These are phyloP conservation scores for Pedionomus torquatus DNA, from an alignment of 2,113 vertebrate genomes.

Conservation along the genomic window DNA sequence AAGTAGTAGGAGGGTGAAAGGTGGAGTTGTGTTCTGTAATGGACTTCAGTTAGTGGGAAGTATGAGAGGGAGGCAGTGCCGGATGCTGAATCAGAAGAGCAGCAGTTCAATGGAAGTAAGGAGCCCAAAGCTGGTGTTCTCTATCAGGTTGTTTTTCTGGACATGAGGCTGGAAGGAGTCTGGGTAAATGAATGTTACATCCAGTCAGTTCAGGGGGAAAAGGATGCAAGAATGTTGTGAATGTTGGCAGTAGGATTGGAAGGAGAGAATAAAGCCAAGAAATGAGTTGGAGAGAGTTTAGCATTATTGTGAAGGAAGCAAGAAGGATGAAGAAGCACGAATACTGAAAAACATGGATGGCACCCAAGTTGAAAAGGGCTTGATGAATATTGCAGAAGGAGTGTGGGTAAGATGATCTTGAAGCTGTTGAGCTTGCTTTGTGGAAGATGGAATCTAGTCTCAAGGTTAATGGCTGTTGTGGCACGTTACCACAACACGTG, in stretches of 20 bases:
- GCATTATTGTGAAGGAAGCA: background rate
- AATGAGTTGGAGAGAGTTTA: background rate
- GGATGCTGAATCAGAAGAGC: slow-evolving; percentile 2
- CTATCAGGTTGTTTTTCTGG: background rate
- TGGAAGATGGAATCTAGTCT: background rate
- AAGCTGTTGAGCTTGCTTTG: slow-evolving; percentile 3
- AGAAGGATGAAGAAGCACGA: slow-evolving; percentile 21
- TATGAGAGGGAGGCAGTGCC: background rate
- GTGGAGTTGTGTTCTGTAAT: slow-evolving; percentile 12
- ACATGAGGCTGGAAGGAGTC: background rate
- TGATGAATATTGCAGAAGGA: slow-evolving; percentile 35
- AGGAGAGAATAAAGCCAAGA: background rate
- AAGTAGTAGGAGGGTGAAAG: slow-evolving; percentile 21
- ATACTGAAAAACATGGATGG: slow-evolving; percentile 28
- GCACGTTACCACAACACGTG: background rate
- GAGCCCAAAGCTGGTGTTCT: background rate
- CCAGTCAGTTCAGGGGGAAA: background rate
- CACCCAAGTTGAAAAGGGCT: slow-evolving; percentile 27
- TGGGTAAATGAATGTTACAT: background rate
- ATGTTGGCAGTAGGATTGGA: background rate
- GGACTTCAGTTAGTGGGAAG: background rate
- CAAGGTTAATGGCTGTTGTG: slow-evolving; percentile 42
- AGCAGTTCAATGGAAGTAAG: background rate
- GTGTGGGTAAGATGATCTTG: slow-evolving; percentile 34
- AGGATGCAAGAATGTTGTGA: background rate